Evolutionary conservation across 2,113 vertebrate genomes (phyloP), one percentile per base, ranked within the genome.

Genomic region (Pipa parva): DNA sequence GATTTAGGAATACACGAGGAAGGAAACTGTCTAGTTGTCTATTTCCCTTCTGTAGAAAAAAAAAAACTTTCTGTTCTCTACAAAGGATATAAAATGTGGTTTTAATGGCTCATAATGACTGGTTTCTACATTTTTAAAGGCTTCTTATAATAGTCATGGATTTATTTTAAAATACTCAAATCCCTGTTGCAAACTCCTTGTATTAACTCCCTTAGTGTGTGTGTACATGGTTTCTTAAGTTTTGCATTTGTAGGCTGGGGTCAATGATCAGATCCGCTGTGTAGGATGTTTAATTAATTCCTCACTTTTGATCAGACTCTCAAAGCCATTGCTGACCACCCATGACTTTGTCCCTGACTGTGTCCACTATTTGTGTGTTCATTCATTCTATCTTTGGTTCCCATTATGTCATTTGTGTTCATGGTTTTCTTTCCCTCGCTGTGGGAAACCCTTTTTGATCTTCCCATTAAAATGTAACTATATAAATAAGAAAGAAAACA

Each of bases 21-120:
- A 95, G 92, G 92, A 95, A 95, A 77, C 81, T 57, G 91, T 95
- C 93, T 95, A 88, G 90, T 83, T 87, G 89, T 91, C 89, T 87
- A 93, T 92, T 95, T 94, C 89, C 92, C 82, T 80, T 84, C 80
- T 29, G 31, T 22, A n/a, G n/a, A n/a, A 49, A 87, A 87, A 88
- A 87, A 80, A 76, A 72, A 77, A 80, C 79, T 48, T 79, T 84
- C 81, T 80, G 75, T 82, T 83, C 77, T 54, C 15, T 54, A 51
- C 66, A 26, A 74, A 60, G 82, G 77, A 85, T 90, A 87, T 82
- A 87, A 87, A 85, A 83, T 79, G 90, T 85, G 91, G 89, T 90
- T 86, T 85, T 82, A 78, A 78, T 64, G 0, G 50, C 77, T 76
- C 75, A 73, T 75, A 78, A 82, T 83, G 78, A 83, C 79, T 76